A percentile compares a stretch with the other conserved stretches of the same genome.
These are phyloP conservation scores for Perognathus longimembris DNA, from an alignment of 2,113 vertebrate species.

Conservation along the genomic window DNA sequence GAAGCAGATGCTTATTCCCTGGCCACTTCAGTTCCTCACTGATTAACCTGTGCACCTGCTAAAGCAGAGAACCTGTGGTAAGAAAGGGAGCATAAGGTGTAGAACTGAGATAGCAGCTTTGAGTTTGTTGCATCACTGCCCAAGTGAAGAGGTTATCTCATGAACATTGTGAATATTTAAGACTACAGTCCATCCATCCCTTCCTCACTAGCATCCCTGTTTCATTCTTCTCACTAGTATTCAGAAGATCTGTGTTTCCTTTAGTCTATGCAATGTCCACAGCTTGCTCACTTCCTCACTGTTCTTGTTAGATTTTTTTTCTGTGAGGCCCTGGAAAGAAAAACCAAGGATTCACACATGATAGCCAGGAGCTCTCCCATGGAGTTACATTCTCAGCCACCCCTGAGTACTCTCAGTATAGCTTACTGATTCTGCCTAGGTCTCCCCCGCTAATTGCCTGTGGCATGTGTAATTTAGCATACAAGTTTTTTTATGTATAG, in stretches of 20 bases:
- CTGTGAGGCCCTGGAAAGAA: background rate
- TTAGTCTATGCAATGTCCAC: background rate
- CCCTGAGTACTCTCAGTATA: background rate
- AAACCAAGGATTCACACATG: background rate
- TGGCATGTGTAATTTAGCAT: background rate
- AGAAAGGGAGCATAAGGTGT: background rate
- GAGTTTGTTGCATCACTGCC: background rate
- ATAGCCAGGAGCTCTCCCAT: background rate
- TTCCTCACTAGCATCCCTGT: background rate
- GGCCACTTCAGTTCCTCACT: background rate
- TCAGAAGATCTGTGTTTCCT: background rate
- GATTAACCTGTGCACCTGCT: background rate
- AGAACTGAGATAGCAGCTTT: background rate
- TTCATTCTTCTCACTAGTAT: background rate
- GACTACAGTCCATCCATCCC: background rate
- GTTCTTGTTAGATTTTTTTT: too few species aligned
- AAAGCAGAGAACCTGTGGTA: background rate
- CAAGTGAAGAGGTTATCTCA: background rate
- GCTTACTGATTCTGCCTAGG: background rate
- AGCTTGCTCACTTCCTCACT: background rate
- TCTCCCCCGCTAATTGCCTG: background rate
- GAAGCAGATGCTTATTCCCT: rapidly evolving
- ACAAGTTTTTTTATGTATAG: background rate
- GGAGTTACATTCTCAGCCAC: background rate
- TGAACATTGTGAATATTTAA: background rate